Percentiles rank a stretch among this genome's conserved stretches.
Conservation (phyloP, 2,888 invertebrate genomes). For the Copidosoma aretas region DNA sequence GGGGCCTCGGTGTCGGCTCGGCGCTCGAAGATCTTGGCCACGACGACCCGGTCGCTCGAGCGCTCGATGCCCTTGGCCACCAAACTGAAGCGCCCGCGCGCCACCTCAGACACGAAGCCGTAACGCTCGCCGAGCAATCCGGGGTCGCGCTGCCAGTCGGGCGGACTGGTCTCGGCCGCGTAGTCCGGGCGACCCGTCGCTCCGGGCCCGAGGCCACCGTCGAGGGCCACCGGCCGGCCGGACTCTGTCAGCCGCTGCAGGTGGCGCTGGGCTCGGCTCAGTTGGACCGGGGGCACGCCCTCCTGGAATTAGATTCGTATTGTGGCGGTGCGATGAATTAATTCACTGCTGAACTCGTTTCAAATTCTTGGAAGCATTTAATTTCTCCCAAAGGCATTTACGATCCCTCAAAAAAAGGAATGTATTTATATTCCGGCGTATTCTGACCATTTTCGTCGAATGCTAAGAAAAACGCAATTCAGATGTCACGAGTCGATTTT, state of each 20-base stretch:
- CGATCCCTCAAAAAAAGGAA: no score
- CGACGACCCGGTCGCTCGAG: slow-evolving; percentile 76
- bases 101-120: slow-evolving; percentile 84
- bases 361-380: no score
- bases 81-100: slow-evolving; percentile 84
- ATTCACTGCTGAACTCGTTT: no score
- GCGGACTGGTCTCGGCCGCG: slow-evolving; percentile 74
- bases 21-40: slow-evolving; percentile 82
- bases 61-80: slow-evolving; percentile 84
- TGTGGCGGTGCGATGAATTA: no score
- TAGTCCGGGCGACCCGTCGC: slow-evolving; percentile 72
- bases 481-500: no score
- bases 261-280: slow-evolving; percentile 83
- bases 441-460: no score
- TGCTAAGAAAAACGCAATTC: no score
- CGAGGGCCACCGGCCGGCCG: slow-evolving; percentile 73
- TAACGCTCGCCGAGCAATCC: slow-evolving; percentile 77
- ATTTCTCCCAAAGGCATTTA: no score
- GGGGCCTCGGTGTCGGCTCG: slow-evolving; percentile 69
- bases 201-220: slow-evolving; percentile 63
- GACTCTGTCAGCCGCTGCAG: slow-evolving; percentile 85
- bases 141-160: slow-evolving; percentile 73
- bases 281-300: slow-evolving; percentile 76
- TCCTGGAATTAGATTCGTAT: slow-evolving; percentile 43
- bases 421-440: no score